Percentiles rank a stretch among this genome's conserved stretches.
phyloP scores from a whole-genome alignment of 2,113 vertebrate genomes.

The Sclerurus mexicanus region DNA sequence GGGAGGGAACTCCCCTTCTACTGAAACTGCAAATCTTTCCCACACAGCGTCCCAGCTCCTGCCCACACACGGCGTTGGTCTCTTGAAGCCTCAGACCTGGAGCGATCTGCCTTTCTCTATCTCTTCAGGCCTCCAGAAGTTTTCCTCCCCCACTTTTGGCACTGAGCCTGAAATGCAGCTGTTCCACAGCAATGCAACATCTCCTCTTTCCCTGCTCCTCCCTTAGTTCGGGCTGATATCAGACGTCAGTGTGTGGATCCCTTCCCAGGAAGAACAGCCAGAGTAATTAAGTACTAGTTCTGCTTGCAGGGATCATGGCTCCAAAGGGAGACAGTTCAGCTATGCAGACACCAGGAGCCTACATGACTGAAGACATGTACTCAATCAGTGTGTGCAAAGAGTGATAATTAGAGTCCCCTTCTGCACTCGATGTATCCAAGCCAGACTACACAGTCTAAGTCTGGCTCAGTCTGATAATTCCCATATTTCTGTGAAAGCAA shows the following conservation, averaged over 20 bases:
- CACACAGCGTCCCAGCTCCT: background rate
- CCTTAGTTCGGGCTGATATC: background rate
- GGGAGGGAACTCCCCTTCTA: slow-evolving; percentile 20
- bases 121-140: slow-evolving; percentile 31
- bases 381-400: background rate
- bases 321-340: background rate
- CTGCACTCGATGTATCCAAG: background rate
- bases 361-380: background rate
- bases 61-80: background rate
- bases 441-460: background rate
- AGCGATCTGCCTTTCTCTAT: slow-evolving; percentile 18
- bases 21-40: slow-evolving; percentile 24
- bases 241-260: background rate
- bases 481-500: background rate
- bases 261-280: background rate
- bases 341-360: background rate
- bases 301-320: background rate
- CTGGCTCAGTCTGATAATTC: slow-evolving; percentile 12
- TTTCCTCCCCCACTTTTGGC: slow-evolving; percentile 56
- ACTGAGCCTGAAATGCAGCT: slow-evolving; percentile 33
- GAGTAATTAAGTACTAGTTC: background rate
- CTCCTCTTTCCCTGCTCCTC: slow-evolving; percentile 2
- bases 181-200: background rate
- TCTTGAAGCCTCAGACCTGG: slow-evolving; percentile 38
- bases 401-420: background rate